Evolutionary conservation across 2,797 vertebrate species (phyloP).

Genomic region (Siniperca undulata): DNA sequence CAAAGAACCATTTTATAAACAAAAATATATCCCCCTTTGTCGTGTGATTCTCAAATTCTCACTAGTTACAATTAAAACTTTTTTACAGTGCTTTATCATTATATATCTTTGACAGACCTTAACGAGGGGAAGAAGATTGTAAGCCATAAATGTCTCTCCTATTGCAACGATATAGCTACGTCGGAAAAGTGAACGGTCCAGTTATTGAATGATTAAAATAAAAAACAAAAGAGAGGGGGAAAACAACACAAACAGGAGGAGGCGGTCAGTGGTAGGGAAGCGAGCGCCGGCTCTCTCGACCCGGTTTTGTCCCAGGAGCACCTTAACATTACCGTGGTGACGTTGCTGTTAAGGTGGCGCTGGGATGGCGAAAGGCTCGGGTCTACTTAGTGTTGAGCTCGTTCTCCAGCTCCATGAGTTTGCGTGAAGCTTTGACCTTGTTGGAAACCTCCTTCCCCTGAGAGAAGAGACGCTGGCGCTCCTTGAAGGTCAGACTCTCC

Average conservation of each 20-base stretch:
- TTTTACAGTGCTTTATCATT: conserved; percentile 90
- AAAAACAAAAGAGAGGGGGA: conserved; percentile 47
- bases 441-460: conserved; percentile 98
- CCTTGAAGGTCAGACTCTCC: conserved; percentile 96
- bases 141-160: conserved; percentile 76
- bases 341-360: conserved; percentile 46
- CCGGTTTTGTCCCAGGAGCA: conserved; percentile 56
- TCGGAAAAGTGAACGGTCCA: conserved; percentile 83
- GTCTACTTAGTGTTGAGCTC: conserved; percentile 96
- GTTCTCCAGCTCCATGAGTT: conserved; percentile 97
- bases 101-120: conserved; percentile 83
- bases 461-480: conserved; percentile 98
- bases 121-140: conserved; percentile 53
- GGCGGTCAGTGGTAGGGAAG: conserved; percentile 76
- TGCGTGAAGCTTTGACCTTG: conserved; percentile 98
- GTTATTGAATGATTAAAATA: conserved; percentile 81
- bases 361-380: conserved; percentile 71
- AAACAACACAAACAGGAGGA: conserved; percentile 54
- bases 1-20: conserved; percentile 83
- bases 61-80: conserved; percentile 86
- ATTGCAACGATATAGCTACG: conserved; percentile 83
- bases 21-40: conserved; percentile 86
- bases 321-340: conserved; percentile 37
- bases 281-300: conserved; percentile 53
- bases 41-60: conserved; percentile 80